Evolutionary conservation across 2,113 vertebrate species (phyloP), one percentile per base, ranked within the genome.

Genomic region (Mola mola): DNA sequence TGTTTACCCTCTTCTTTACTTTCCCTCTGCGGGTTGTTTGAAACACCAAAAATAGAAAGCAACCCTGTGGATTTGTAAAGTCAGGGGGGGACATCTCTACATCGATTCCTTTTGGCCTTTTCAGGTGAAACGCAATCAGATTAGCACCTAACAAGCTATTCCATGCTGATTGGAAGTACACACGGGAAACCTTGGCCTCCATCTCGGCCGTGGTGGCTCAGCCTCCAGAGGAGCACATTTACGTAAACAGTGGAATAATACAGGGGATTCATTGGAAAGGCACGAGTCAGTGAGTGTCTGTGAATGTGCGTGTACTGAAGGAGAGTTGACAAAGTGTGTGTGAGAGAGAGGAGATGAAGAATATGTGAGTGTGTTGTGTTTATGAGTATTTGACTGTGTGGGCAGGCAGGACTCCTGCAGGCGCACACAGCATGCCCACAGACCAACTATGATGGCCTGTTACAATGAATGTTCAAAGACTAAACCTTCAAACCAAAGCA

Each of bases 141-240:
- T 75, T 48, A 72, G 37, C 29, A 15, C 33, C 61, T 67, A 67
- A 64, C 56, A 26, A 26, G 66, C 52, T 71, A 56, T 67, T 67
- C 67, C 57, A 75, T 22, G 58, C 51, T 41, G 37, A 79, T 60
- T 57, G 43, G 38, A 33, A 36, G 21, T 25, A 26, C 33, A 41
- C 28, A 68, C 9, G 6, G 12, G 5, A 55, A 42, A 60, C 17
- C 31, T 48, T 16, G 28, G 21, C 24, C 31, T 26, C 28, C 9
- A 15, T 4, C 12, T 17, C 20, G 8, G 13, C 16, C n/a, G 15
- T 17, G 19, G 8, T 5, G 37, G 21, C 46, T 26, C 36, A 7
- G 16, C 19, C 36, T 29, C 25, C 31, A 11, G 36, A 42, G 40
- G 22, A 61, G 16, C 3, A 9, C 19, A 36, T 29, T 51, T 57